Evolutionary conservation across 2,113 vertebrate species (phyloP).

Genomic region (Apeltes quadracus): DNA sequence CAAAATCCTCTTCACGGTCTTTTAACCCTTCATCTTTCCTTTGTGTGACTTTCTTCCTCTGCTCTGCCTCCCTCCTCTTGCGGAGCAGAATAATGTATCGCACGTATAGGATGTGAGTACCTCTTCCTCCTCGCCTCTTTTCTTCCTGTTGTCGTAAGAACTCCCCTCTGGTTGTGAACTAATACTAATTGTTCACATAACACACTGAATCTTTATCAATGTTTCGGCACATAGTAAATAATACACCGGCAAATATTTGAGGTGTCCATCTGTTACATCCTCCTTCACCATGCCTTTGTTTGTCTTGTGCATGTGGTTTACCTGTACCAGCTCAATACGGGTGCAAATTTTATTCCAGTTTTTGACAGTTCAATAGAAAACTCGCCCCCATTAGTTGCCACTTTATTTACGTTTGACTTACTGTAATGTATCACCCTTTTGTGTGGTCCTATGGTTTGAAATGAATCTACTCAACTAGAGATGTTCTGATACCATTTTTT

Average conservation of each 20-base stretch:
- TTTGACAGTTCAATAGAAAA: background rate
- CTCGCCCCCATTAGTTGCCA: background rate
- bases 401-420: background rate
- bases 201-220: conserved; percentile 1
- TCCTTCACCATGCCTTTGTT: background rate
- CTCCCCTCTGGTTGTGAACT: conserved; percentile 15
- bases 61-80: conserved; percentile 91
- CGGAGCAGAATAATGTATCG: conserved; percentile 99
- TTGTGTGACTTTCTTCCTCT: conserved; percentile 80
- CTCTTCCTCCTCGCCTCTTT: conserved; percentile 27
- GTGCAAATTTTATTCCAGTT: background rate
- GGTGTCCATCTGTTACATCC: conserved; percentile 3
- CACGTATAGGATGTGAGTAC: conserved; percentile 99
- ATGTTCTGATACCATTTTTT: too few species aligned
- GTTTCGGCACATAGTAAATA: conserved; percentile 1
- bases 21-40: conserved; percentile 75
- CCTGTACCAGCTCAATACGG: background rate
- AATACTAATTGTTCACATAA: conserved; percentile 1
- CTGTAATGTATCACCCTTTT: background rate
- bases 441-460: background rate
- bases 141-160: conserved; percentile 24
- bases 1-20: conserved; percentile 14
- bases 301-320: background rate
- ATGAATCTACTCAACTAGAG: background rate
- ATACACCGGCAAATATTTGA: conserved; percentile 19